These are phyloP conservation scores for Zonotrichia leucophrys DNA, from an alignment of 2,113 vertebrate species.

Conservation along the genomic window DNA sequence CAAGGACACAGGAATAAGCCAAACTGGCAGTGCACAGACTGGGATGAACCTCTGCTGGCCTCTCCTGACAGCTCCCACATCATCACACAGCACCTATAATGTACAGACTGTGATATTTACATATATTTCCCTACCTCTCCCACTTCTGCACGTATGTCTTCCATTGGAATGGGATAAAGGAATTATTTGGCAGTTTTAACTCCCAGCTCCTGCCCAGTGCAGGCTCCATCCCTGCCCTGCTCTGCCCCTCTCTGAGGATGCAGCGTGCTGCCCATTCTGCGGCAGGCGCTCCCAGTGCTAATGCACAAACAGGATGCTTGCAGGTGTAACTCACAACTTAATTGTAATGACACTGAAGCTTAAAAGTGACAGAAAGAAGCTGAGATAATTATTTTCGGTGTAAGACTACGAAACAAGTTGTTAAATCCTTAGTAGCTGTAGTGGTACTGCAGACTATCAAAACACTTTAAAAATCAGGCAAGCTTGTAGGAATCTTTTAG, in stretches of 20 bases:
- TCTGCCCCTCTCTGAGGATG: neutral
- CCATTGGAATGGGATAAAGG: neutral
- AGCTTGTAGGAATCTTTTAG: neutral
- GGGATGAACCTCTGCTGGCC: neutral
- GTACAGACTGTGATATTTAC: neutral
- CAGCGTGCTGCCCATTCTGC: neutral
- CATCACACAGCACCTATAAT: neutral
- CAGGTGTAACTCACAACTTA: neutral
- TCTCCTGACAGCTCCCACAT: neutral
- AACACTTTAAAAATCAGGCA: neutral
- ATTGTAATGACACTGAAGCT: constrained; percentile 7
- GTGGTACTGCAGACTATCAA: neutral
- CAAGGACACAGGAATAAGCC: neutral
- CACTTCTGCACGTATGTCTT: neutral
- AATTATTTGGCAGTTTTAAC: neutral
- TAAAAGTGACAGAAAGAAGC: constrained; percentile 11
- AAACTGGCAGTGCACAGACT: neutral
- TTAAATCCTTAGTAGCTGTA: neutral
- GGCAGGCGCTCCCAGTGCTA: neutral
- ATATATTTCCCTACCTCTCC: neutral
- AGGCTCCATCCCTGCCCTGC: neutral
- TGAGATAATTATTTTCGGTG: neutral
- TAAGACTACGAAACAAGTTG: neutral
- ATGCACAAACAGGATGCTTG: neutral
- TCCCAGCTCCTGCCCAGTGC: neutral